phyloP scores from a whole-genome alignment of 2,888 invertebrate genomes.

The Dendrolimus pini region DNA sequence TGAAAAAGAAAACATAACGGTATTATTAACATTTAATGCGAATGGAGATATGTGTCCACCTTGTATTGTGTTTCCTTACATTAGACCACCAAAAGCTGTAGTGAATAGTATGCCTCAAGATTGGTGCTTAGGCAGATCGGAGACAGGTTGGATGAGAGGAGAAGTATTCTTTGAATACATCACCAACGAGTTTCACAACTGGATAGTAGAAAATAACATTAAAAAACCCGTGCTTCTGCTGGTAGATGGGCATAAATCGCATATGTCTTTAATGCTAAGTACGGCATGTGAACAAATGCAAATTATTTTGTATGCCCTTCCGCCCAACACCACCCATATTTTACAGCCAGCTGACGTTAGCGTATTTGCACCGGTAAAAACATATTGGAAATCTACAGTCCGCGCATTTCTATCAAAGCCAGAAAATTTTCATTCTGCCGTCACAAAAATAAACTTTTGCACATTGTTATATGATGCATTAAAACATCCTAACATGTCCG shows the following conservation, averaged over 20 bases:
- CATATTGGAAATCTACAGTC: slow-evolving; percentile 13
- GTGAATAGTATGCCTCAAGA: slow-evolving; percentile 15
- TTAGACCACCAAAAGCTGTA: slow-evolving; percentile 12
- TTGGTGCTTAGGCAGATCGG: slow-evolving; percentile 20
- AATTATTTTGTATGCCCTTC: slow-evolving; percentile 22
- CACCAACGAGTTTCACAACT: slow-evolving; percentile 19
- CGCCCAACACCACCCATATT: slow-evolving; percentile 24
- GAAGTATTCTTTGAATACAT: slow-evolving; percentile 25
- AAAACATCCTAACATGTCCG: slow-evolving; percentile 2
- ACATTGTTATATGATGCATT: slow-evolving; percentile 11
- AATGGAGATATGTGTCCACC: slow-evolving; percentile 17
- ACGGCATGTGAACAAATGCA: slow-evolving; percentile 11
- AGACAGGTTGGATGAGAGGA: slow-evolving; percentile 4
- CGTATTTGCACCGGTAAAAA: slow-evolving; percentile 17
- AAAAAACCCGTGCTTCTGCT: slow-evolving; percentile 19
- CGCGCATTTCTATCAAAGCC: slow-evolving; percentile 9
- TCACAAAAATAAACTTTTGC: slow-evolving; percentile 21
- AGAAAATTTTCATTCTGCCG: slow-evolving; percentile 16
- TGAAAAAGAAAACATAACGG: slow-evolving; percentile 29
- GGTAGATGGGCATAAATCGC: slow-evolving; percentile 23
- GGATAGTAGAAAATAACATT: slow-evolving; percentile 15
- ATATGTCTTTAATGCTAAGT: slow-evolving; percentile 19
- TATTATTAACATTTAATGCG: slow-evolving; percentile 21
- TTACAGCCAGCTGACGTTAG: slow-evolving; percentile 24
- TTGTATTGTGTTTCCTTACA: slow-evolving; percentile 17